phyloP scores from a whole-genome alignment of 2,797 vertebrate species.

The Tympanoctomys barrerae region DNA sequence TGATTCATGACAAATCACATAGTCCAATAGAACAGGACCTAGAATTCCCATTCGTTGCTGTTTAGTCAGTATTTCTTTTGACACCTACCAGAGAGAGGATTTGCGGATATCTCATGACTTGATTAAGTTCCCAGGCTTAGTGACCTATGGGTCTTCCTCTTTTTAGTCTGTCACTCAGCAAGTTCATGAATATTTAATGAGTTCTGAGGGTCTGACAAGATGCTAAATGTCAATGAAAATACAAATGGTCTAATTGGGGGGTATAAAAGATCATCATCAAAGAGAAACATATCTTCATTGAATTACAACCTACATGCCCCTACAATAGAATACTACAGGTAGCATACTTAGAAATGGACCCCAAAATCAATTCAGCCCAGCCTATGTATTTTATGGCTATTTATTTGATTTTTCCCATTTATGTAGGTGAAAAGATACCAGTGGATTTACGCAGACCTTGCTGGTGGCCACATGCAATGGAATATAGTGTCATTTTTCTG shows the following conservation, averaged over 20 bases:
- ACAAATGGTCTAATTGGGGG: neutral
- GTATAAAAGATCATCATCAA: neutral
- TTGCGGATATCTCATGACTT: neutral
- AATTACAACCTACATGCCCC: neutral
- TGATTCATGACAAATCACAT: neutral
- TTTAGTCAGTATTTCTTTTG: neutral
- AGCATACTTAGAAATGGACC: neutral
- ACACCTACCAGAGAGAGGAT: neutral
- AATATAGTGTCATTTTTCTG: neutral
- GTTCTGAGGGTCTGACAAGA: neutral
- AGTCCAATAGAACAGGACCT: neutral
- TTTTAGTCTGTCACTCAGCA: neutral
- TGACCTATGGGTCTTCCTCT: neutral
- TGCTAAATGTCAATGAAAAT: neutral
- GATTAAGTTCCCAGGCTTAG: neutral
- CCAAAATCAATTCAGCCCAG: neutral
- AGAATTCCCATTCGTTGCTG: neutral
- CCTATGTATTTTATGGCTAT: neutral
- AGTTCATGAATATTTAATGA: neutral
- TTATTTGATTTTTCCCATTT: neutral
- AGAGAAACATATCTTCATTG: neutral
- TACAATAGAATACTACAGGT: neutral
- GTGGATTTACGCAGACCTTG: neutral
- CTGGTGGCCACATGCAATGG: neutral
- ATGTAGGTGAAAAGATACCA: neutral